Evolutionary conservation across 2,888 invertebrate genomes (phyloP), one percentile per base, ranked within the genome.

Genomic region (Diabrotica balteata): DNA sequence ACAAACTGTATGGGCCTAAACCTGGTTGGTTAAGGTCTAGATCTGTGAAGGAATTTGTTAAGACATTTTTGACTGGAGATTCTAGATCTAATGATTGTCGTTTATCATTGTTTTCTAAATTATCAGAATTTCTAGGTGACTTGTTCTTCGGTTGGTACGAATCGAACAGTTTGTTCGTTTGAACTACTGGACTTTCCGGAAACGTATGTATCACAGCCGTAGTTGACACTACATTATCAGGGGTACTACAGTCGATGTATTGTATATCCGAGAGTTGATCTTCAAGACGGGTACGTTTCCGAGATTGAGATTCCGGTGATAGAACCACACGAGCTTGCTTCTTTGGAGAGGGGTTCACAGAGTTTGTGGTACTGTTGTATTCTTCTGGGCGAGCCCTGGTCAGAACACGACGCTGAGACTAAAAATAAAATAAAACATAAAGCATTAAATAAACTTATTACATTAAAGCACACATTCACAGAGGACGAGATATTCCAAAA

Each of bases 171-270:
- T 68, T 71, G 51, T 68, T 69, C 43, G 65, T 66, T 53, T 65
- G 68, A 11, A 67, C 59, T 9, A 66, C 59, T 8, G 73, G 73
- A 50, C 72, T 74, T 45, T 72, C 75, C 0, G 79, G 77, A 52
- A 75, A 65, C 10, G 76, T 73, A 68, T 84, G 84, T 11, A 84
- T 77, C 45, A 83, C 74, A 44, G 83, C 83, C 46, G 82, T 80
- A 51, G 84, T 83, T 59, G 80, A 78, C 59, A 80, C 78, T 22
- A 81, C 74, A 80, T 90, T 90, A 74, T 91, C 91, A 0, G 91
- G 91, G 44, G 91, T 91, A 76, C 87, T 89, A 76, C 93, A 93
- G 83, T 94, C 94, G 73, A 94, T 94, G 84, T 90, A 94, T 66
- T 93, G 90, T 71, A 94, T 89, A 75, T 92, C 91, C 0, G 91